Conservation (phyloP, 2,797 vertebrate genomes). For the Aselliscus stoliczkanus region DNA sequence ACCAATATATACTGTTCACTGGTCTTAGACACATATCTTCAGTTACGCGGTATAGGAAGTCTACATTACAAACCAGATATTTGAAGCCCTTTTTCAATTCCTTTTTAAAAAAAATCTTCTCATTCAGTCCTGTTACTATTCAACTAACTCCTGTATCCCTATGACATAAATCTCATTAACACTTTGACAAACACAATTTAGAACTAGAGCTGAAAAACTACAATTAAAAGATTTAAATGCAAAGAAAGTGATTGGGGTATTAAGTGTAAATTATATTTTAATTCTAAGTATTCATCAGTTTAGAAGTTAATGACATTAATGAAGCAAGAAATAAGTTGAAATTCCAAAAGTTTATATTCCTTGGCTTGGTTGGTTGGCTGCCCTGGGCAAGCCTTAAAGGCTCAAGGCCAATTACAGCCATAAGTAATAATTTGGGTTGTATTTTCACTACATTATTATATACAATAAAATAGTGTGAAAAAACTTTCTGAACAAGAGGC, state of each 20-base stretch:
- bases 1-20: constrained; percentile 27
- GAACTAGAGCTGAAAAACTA: constrained; percentile 73
- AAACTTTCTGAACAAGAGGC: not conserved
- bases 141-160: constrained; percentile 5
- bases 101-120: not conserved
- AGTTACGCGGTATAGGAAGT: not conserved
- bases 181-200: constrained; percentile 74
- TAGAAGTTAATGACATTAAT: constrained; percentile 85
- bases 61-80: not conserved
- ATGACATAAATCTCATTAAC: constrained; percentile 71
- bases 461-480: constrained; percentile 25
- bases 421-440: constrained; percentile 69
- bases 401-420: constrained; percentile 61
- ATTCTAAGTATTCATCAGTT: constrained; percentile 83
- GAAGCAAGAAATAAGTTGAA: constrained; percentile 83
- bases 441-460: constrained; percentile 54
- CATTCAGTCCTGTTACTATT: not conserved
- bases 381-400: constrained; percentile 62
- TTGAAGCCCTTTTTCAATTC: not conserved
- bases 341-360: constrained; percentile 78
- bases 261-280: constrained; percentile 82
- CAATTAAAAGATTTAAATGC: constrained; percentile 77
- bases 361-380: constrained; percentile 67
- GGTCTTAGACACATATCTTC: not conserved
- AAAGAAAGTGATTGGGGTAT: constrained; percentile 73